Evolutionary conservation across 1,140 invertebrate genomes (phyloP).

Genomic region (Chrysomallon squamiferum): DNA sequence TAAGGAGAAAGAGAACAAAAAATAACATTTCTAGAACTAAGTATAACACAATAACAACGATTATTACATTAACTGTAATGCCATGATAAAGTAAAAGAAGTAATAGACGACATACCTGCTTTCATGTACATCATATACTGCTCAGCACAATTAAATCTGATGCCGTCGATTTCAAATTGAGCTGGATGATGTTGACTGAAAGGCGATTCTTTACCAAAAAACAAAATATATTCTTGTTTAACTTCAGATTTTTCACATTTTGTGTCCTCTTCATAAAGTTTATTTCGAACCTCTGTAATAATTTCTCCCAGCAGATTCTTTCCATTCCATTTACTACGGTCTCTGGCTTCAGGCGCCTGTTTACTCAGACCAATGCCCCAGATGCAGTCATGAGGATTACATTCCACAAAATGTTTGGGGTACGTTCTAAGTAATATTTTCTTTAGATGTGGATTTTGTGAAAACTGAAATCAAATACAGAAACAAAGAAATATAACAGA

Average conservation of each 20-base stretch:
- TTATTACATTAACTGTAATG: too few relatives aligned
- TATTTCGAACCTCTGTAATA: constrained; percentile 47
- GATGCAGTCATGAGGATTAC: constrained; percentile 43
- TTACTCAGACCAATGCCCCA: constrained; percentile 49
- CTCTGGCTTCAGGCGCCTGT: constrained; percentile 27
- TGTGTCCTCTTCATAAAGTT: constrained; percentile 13
- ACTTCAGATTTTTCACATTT: too few relatives aligned
- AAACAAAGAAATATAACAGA: constrained; percentile 15
- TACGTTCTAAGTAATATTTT: constrained; percentile 32
- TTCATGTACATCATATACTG: constrained; percentile 60
- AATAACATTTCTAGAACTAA: too few relatives aligned
- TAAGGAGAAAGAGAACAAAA: too few relatives aligned
- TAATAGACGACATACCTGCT: constrained; percentile 38
- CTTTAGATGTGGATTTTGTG: constrained; percentile 40
- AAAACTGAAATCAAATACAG: constrained; percentile 38
- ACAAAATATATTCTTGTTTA: constrained; percentile 12
- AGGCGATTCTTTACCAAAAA: constrained; percentile 8
- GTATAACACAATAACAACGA: too few relatives aligned
- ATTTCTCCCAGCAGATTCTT: constrained; percentile 45
- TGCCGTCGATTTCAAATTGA: constrained; percentile 35
- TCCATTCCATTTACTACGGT: constrained; percentile 38
- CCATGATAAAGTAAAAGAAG: too few relatives aligned
- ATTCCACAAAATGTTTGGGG: constrained; percentile 45
- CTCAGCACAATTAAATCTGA: constrained; percentile 48
- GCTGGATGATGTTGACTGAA: constrained; percentile 45